Percentiles rank a stretch among this genome's conserved stretches.
Evolutionary conservation across 2,113 vertebrate genomes (phyloP).

Genomic region (Myxocyprinus asiaticus): DNA sequence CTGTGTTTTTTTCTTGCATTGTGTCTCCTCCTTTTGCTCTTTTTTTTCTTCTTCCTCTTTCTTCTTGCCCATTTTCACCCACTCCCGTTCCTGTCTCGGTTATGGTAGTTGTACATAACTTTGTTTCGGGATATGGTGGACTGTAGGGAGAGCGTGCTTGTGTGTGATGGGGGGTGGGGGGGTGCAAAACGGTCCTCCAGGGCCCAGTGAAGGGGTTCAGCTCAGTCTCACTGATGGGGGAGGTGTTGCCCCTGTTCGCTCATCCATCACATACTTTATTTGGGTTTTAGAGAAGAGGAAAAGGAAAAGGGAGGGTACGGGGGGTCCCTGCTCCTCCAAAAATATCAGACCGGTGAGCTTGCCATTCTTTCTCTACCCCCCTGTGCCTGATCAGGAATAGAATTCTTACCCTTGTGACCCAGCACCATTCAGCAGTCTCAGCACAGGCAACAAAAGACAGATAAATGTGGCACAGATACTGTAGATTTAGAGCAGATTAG

Average conservation of each 20-base stretch:
- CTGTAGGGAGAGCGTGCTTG: conserved; percentile 8
- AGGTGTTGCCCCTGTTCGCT: conserved; percentile 74
- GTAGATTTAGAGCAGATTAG: conserved; percentile 65
- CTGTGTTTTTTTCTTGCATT: conserved; percentile 65
- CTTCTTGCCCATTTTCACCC: conserved; percentile 42
- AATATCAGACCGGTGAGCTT: conserved; percentile 71
- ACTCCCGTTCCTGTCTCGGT: conserved; percentile 58
- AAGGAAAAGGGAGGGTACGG: conserved; percentile 64
- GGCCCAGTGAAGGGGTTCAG: conserved; percentile 63
- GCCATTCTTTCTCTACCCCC: conserved; percentile 46
- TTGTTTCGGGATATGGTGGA: conserved; percentile 51
- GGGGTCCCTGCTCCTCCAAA: conserved; percentile 63
- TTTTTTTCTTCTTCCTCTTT: conserved; percentile 39
- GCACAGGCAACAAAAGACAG: conserved; percentile 72
- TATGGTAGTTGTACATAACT: conserved; percentile 62
- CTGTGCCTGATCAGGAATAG: conserved; percentile 69
- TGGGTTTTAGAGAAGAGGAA: conserved; percentile 75
- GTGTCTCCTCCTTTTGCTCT: conserved; percentile 16
- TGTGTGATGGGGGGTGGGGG: conserved; percentile 36
- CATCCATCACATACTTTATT: conserved; percentile 80
- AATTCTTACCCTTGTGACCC: conserved; percentile 69
- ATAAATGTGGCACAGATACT: conserved; percentile 61
- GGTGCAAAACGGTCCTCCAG: conserved; percentile 42
- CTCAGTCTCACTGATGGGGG: conserved; percentile 73
- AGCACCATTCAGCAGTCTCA: conserved; percentile 56